Base-by-base conservation (phyloP, 2,888 invertebrate genomes). In the Lasioglossum pauxillum region DNA sequence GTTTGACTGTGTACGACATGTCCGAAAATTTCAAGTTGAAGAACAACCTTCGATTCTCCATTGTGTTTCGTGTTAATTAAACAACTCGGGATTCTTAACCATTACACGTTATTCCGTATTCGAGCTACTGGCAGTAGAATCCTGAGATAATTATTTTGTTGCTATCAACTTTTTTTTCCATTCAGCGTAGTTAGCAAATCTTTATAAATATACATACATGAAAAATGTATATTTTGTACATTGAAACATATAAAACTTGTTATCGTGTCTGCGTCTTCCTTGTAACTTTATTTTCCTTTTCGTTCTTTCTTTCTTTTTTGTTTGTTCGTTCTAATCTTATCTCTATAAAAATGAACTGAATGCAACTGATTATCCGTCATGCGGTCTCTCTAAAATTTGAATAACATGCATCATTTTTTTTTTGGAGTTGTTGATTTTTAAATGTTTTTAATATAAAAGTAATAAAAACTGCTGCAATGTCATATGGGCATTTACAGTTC, bases 171-270 rank as follows among this genome's bases (percentile, higher is more conserved):
- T 75, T 81, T 75, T 77, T 83, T 75, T 64, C 27, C 49, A 82
- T 84, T 77, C 72, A 69, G 77, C 78, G 75, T 67, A 85, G 49
- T 85, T 87, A 78, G 74, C 72, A 84, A 78, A 87, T 85, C 79
- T 83, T 85, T 87, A 75, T 86, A 90, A 88, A 89, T 87, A 80
- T 91, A 89, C 85, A 81, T 85, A 89, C 85, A 81, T 85, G 79
- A 85, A 84, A 88, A 88, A 75, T 90, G 85, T 89, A 85, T 84
- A 85, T 77, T 80, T 80, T 89, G 78, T 82, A 85, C 78, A 88
- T 87, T 80, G 78, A 86, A 91, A 86, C 83, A 80, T 85, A 82
- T 83, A 83, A 90, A 87, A 91, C 76, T 41, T 86, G 79, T 78
- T 83, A 76, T 82, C 69, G 69, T 75, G 75, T 76, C 75, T 73